Evolutionary conservation across 2,113 vertebrate genomes (phyloP), one percentile per base, ranked within the genome.

Genomic region (Nicator chloris): DNA sequence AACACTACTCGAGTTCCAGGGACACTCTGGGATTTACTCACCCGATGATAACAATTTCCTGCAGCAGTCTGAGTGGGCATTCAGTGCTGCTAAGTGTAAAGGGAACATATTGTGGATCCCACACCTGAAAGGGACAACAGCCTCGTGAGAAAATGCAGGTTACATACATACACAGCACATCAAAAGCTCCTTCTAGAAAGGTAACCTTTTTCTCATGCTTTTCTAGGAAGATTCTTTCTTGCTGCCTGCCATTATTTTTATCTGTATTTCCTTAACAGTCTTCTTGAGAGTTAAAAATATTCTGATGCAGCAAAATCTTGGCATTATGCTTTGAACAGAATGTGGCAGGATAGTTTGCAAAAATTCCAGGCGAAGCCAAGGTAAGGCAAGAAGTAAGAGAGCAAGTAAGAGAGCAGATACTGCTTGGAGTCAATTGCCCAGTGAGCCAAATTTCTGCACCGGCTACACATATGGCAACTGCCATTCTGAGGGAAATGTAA

Each of bases 51-150:
- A 97, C 82, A 99, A 97, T 77, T 99, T 99, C 93, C 98, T 97
- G 98, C 99, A 99, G 98, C 99, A 99, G 97, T 99, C 99, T 13
- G 99, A 98, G 97, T 99, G 99, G 73, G 99, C 99, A 10, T 99
- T 99, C 93, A 99, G 96, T 8, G 98, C 99, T 9, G 99, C 99
- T 92, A 99, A 97, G 95, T 99, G 99, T 60, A 99, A 97, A 53
- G 99, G 99, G 88, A 99, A 99, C 99, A 99, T 99, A 80, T 98
- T 99, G 61, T 99, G 98, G 95, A 99, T 98, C 49, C 99, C 99
- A 96, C 99, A 98, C 97, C 99, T 99, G 93, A 42, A 95, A 92
- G 69, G 93, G 23, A 96, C 23, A 95, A 40, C 45, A 47, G 63
- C 13, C 39, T 80, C 4, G 22, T 6, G 37, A 35, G 71, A 54